Evolutionary conservation across 2,113 vertebrate species (phyloP).

Genomic region (Rhinichthys klamathensis): DNA sequence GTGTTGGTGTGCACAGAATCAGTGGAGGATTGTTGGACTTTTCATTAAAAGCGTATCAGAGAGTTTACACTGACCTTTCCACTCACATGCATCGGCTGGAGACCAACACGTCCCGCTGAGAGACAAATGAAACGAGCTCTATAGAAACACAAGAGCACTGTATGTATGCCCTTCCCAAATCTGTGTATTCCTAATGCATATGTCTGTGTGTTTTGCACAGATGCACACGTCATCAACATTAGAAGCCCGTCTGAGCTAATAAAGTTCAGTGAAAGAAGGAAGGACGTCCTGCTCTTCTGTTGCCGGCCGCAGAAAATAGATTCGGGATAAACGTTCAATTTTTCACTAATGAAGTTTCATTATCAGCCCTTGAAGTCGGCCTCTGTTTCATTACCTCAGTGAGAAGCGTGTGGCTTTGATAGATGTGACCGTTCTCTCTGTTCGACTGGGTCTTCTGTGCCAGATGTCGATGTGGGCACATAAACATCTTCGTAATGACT

Average conservation of each 20-base stretch:
- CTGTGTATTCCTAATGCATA: not conserved
- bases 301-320: not conserved
- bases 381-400: slow-evolving; percentile 7
- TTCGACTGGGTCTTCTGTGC: not conserved
- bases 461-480: not conserved
- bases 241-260: not conserved
- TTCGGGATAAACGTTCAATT: not conserved
- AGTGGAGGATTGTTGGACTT: slow-evolving; percentile 9
- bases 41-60: slow-evolving; percentile 34
- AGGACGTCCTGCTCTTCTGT: slow-evolving; percentile 6
- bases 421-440: not conserved
- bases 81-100: not conserved
- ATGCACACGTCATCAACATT: not conserved
- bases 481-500: slow-evolving; percentile 7
- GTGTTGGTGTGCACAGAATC: not conserved
- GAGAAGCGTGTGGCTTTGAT: slow-evolving; percentile 6
- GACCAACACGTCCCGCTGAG: slow-evolving; percentile 5
- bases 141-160: not conserved
- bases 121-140: not conserved
- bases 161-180: not conserved
- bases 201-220: not conserved
- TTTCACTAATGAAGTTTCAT: slow-evolving; percentile 8
- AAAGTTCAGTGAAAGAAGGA: not conserved
- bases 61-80: slow-evolving; percentile 11
- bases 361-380: not conserved